phyloP scores from a whole-genome alignment of 2,888 invertebrate genomes.

The Gasteruption jaculator region DNA sequence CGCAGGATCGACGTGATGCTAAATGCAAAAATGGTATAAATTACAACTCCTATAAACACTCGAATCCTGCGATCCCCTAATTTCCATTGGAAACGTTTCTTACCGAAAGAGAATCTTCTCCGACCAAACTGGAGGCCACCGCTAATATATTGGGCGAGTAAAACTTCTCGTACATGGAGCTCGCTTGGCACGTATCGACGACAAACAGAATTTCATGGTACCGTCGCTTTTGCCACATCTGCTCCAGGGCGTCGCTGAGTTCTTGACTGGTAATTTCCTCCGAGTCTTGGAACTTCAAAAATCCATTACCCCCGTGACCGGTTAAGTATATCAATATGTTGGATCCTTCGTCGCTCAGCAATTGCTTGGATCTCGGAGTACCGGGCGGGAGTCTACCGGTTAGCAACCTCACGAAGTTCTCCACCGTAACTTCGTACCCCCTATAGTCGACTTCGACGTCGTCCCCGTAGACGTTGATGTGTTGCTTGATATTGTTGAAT shows the following conservation, averaged over 20 bases:
- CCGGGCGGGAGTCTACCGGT: slow-evolving; percentile 90
- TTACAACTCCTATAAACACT: slow-evolving; percentile 4
- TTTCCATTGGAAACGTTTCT: slow-evolving; percentile 41
- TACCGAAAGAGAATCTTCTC: slow-evolving; percentile 97
- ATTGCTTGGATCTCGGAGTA: slow-evolving; percentile 90
- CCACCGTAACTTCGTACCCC: slow-evolving; percentile 93
- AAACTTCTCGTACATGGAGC: slow-evolving; percentile 96
- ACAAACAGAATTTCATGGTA: slow-evolving; percentile 98
- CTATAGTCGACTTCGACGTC: slow-evolving; percentile 99
- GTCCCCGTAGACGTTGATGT: slow-evolving; percentile 98
- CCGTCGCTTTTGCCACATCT: slow-evolving; percentile 99
- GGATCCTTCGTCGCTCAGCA: slow-evolving; percentile 93
- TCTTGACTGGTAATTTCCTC: slow-evolving; percentile 99
- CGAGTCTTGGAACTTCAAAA: slow-evolving; percentile 98
- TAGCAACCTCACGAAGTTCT: slow-evolving; percentile 93
- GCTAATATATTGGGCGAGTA: slow-evolving; percentile 98
- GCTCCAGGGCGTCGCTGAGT: slow-evolving; percentile 96
- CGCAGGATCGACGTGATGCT: slow-evolving; percentile 98
- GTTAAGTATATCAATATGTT: slow-evolving; percentile 96
- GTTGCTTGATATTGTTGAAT: slow-evolving; percentile 96
- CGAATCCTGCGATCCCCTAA: slow-evolving; percentile 5
- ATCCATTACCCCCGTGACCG: slow-evolving; percentile 97
- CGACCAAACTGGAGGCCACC: slow-evolving; percentile 94
- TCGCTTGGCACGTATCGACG: slow-evolving; percentile 98
- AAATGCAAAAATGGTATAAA: slow-evolving; percentile 46